Evolutionary conservation across 2,888 invertebrate genomes (phyloP).

Genomic region (Anagyrus pseudococci): DNA sequence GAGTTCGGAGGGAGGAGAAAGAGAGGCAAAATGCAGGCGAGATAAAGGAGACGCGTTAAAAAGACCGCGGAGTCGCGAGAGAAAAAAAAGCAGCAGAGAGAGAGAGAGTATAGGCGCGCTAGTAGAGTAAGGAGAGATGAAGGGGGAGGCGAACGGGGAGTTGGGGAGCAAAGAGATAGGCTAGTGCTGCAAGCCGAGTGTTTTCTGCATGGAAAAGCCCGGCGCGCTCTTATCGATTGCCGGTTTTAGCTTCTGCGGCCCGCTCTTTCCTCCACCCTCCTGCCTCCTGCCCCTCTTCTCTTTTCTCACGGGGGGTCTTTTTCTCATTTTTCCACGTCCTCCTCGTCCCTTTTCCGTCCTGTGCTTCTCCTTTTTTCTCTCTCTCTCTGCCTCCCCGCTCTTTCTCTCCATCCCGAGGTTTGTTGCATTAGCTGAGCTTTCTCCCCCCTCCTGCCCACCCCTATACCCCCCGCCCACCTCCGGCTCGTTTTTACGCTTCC

Average conservation of each 20-base stretch:
- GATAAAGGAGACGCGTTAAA: conserved; percentile 30
- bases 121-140: too few relatives aligned
- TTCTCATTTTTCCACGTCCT: conserved; percentile 9
- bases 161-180: background rate
- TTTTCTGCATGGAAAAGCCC: conserved; percentile 33
- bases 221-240: conserved; percentile 33
- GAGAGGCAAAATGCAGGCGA: background rate
- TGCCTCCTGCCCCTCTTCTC: conserved; percentile 8
- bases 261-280: conserved; percentile 4
- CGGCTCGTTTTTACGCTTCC: too few relatives aligned
- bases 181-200: background rate
- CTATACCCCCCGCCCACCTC: too few relatives aligned
- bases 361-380: background rate
- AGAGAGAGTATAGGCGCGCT: too few relatives aligned
- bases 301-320: too few relatives aligned
- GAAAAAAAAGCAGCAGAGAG: conserved; percentile 9
- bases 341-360: conserved; percentile 12
- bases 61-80: conserved; percentile 29
- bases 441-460: too few relatives aligned
- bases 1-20: background rate
- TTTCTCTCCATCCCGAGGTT: background rate
- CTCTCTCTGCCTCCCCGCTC: conserved; percentile 19
- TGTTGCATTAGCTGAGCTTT: conserved; percentile 4
- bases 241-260: conserved; percentile 27
- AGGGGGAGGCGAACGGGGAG: background rate